phyloP scores from a whole-genome alignment of 2,888 invertebrate genomes.

The Dolichopus griseipennis region DNA sequence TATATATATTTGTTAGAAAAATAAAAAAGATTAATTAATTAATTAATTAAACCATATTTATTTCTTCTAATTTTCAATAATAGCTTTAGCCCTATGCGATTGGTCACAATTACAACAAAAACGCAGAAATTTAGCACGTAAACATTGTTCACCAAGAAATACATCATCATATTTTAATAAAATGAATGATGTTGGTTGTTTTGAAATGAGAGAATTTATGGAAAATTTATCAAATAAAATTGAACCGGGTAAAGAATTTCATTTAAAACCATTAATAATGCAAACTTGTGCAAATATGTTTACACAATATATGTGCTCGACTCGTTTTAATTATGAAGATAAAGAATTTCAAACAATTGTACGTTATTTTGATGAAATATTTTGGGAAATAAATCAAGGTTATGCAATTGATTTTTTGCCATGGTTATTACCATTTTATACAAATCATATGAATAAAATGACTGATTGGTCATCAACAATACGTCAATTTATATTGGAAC shows the following conservation, averaged over 20 bases:
- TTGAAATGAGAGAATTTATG: constrained; percentile 56
- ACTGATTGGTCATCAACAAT: constrained; percentile 62
- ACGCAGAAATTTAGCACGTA: constrained; percentile 65
- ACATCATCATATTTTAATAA: constrained; percentile 61
- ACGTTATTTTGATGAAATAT: constrained; percentile 72
- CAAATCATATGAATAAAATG: constrained; percentile 57
- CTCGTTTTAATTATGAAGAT: constrained; percentile 62
- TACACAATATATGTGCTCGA: constrained; percentile 77
- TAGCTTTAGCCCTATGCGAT: constrained; percentile 79
- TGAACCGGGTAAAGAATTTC: constrained; percentile 39
- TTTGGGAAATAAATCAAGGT: constrained; percentile 86
- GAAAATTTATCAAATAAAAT: constrained; percentile 46
- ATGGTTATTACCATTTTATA: constrained; percentile 67
- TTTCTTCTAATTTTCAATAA: constrained; percentile 33
- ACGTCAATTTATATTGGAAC: constrained; percentile 61
- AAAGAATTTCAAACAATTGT: constrained; percentile 58
- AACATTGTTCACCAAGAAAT: constrained; percentile 71
- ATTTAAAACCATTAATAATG: constrained; percentile 63
- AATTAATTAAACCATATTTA: neutral
- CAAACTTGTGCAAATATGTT: constrained; percentile 77
- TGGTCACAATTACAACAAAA: constrained; percentile 77
- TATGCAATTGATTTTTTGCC: constrained; percentile 81
- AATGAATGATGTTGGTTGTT: constrained; percentile 60
- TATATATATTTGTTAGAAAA: no score
- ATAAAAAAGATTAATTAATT: no score